Conservation (phyloP, 2,113 vertebrate genomes). For the Mugil cephalus region DNA sequence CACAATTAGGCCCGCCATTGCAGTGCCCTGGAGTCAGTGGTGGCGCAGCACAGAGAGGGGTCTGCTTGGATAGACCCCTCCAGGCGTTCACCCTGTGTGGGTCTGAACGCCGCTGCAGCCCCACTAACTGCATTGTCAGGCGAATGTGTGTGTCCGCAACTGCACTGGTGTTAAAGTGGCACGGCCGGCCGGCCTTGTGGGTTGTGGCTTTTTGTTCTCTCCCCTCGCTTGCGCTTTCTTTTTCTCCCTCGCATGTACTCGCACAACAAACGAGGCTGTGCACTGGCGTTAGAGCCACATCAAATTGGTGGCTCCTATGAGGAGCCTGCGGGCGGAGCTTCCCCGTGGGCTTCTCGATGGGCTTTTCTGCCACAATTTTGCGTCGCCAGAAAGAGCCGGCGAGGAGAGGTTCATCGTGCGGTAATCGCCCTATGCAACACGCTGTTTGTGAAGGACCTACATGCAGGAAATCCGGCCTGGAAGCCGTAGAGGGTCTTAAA, state of each 20-base stretch:
- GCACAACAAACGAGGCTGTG: constrained; percentile 49
- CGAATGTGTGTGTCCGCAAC: constrained; percentile 23
- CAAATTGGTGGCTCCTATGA: constrained; percentile 40
- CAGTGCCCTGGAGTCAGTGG: constrained; percentile 59
- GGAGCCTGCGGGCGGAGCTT: constrained; percentile 30
- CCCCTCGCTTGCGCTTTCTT: constrained; percentile 18
- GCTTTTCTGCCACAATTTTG: constrained; percentile 55
- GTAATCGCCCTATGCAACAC: constrained; percentile 65
- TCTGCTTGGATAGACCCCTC: constrained; percentile 56
- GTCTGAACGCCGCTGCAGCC: constrained; percentile 54
- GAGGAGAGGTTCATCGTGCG: constrained; percentile 52
- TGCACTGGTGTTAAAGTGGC: constrained; percentile 28
- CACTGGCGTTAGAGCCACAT: constrained; percentile 27
- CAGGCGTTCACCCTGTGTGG: constrained; percentile 50
- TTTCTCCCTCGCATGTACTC: constrained; percentile 32
- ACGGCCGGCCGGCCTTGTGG: constrained; percentile 45
- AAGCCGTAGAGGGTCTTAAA: constrained; percentile 51
- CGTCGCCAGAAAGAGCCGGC: constrained; percentile 47
- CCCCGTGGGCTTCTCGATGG: constrained; percentile 47
- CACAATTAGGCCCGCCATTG: constrained; percentile 73
- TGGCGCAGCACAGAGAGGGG: constrained; percentile 53
- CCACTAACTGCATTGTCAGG: constrained; percentile 36
- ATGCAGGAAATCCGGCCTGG: constrained; percentile 40
- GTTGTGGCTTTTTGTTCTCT: constrained; percentile 27
- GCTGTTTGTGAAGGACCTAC: constrained; percentile 56